Conservation (phyloP, 1,140 invertebrate genomes). For the Vanessa tameamea region DNA sequence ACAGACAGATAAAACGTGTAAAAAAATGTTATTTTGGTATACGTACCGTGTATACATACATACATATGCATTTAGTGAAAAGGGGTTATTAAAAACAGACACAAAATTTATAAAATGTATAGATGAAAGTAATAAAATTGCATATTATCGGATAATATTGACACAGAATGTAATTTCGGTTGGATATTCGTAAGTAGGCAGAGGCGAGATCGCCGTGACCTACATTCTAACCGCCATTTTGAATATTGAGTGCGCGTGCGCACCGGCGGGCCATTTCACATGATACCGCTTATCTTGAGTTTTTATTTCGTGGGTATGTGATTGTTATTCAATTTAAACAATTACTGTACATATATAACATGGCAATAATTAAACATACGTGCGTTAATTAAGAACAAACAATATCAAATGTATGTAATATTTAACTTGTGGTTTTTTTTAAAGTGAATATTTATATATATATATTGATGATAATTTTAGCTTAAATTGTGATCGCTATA, state of each 20-base stretch:
- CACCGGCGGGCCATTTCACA: conserved; percentile 56
- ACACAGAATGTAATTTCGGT: conserved; percentile 32
- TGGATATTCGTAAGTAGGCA: conserved; percentile 45
- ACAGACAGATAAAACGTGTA: no score
- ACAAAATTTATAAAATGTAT: background rate
- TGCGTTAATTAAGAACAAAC: background rate
- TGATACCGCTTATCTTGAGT: conserved; percentile 36
- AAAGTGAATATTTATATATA: no score
- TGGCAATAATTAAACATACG: background rate
- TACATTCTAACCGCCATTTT: conserved; percentile 58
- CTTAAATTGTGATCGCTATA: no score
- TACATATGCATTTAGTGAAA: no score
- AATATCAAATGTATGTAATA: no score
- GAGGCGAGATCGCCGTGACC: conserved; percentile 47
- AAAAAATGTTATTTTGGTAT: no score
- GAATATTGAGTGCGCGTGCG: conserved; percentile 55
- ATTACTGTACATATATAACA: conserved; percentile 2
- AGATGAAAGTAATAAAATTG: background rate
- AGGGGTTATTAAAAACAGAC: no score
- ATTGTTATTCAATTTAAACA: conserved; percentile 28
- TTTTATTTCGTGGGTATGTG: conserved; percentile 7
- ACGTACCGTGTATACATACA: no score
- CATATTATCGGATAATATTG: background rate
- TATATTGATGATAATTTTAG: no score
- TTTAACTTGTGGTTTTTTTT: no score